These are phyloP conservation scores for Oreortyx pictus DNA, from an alignment of 2,797 vertebrate genomes.

Conservation along the genomic window DNA sequence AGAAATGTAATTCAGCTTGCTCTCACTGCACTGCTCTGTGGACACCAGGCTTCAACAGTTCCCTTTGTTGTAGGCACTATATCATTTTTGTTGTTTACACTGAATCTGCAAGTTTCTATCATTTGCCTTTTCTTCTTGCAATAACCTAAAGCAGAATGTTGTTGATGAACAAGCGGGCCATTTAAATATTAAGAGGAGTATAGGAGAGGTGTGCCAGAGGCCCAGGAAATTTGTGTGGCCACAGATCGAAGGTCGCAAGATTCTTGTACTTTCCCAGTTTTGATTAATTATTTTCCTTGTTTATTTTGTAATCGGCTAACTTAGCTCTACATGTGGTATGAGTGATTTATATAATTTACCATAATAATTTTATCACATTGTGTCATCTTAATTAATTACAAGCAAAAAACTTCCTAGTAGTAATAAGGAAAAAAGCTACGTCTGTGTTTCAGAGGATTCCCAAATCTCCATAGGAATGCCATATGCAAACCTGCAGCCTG, in stretches of 20 bases:
- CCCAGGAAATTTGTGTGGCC: not conserved
- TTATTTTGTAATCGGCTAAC: not conserved
- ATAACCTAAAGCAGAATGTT: not conserved
- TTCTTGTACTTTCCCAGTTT: not conserved
- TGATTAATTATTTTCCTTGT: not conserved
- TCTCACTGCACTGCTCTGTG: not conserved
- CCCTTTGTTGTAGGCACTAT: not conserved
- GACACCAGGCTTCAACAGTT: not conserved
- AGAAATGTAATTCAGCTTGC: not conserved
- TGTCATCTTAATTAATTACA: not conserved
- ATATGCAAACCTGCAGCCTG: not conserved
- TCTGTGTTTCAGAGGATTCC: not conserved
- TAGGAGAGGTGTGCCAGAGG: not conserved
- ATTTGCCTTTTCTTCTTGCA: not conserved
- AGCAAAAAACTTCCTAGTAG: not conserved
- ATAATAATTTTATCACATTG: not conserved
- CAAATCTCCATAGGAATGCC: not conserved
- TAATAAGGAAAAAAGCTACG: not conserved
- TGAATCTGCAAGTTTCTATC: not conserved
- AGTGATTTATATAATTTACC: not conserved
- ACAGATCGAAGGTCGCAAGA: not conserved
- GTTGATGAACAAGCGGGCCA: not conserved
- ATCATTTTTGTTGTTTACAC: not conserved
- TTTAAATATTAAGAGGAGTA: not conserved
- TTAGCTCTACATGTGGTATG: not conserved